Conservation (phyloP, 2,888 invertebrate genomes). For the Mesorhabditis sp. region DNA sequence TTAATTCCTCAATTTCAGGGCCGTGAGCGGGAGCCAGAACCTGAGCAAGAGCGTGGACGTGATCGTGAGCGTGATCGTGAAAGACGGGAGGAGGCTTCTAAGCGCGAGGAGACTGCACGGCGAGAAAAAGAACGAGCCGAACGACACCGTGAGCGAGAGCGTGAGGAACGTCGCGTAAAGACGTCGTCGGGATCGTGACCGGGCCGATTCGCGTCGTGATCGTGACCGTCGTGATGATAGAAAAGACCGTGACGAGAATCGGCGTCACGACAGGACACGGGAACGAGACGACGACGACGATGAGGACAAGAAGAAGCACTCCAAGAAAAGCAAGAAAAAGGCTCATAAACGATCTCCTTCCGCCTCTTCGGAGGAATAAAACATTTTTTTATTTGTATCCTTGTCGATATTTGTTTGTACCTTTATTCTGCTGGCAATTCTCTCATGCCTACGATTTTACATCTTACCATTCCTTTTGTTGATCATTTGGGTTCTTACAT, state of each 20-base stretch:
- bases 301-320: conserved; percentile 14
- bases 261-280: conserved; percentile 7
- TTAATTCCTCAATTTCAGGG: too few relatives aligned
- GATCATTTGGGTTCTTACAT: not conserved
- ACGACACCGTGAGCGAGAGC: conserved; percentile 8
- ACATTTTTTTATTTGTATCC: too few relatives aligned
- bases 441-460: too few relatives aligned
- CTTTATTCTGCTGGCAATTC: too few relatives aligned
- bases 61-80: conserved; percentile 3
- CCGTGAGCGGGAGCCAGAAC: not conserved
- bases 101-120: conserved; percentile 5
- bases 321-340: conserved; percentile 12
- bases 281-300: conserved; percentile 10
- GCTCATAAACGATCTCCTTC: not conserved
- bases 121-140: not conserved
- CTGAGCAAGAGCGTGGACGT: not conserved
- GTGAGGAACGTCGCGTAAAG: conserved; percentile 8
- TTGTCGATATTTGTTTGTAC: too few relatives aligned
- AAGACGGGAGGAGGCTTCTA: conserved; percentile 7
- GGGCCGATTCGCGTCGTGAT: conserved; percentile 8
- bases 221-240: conserved; percentile 14
- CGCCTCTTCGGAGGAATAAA: too few relatives aligned
- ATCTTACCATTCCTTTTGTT: too few relatives aligned
- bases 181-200: conserved; percentile 6
- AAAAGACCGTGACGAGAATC: conserved; percentile 7